Evolutionary conservation across 2,113 vertebrate species (phyloP).

Genomic region (Falcunculus frontatus): DNA sequence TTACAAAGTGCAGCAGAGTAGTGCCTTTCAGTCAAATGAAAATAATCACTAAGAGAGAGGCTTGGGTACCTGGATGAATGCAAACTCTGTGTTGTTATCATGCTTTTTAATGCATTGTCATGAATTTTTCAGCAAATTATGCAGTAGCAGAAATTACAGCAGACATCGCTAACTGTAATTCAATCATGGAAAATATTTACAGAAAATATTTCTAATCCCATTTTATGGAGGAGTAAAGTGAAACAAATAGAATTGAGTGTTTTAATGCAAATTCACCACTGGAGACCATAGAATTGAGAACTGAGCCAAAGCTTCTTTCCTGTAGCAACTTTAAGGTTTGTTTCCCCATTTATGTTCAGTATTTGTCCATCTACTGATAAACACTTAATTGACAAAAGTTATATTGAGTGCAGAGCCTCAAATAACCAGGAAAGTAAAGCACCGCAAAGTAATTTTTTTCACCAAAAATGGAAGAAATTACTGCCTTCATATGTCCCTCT

Average conservation of each 20-base stretch:
- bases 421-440: not conserved
- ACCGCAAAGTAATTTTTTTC: not conserved
- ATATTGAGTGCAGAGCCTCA: not conserved
- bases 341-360: not conserved
- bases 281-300: not conserved
- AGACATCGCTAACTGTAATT: not conserved
- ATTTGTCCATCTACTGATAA: not conserved
- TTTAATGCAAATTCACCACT: not conserved
- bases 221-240: not conserved
- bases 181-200: not conserved
- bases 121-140: not conserved
- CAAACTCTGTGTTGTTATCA: not conserved
- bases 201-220: not conserved
- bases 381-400: not conserved
- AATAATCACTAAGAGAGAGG: not conserved
- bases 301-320: not conserved
- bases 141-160: not conserved
- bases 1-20: not conserved
- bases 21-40: not conserved
- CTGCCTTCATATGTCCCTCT: not conserved
- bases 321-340: not conserved
- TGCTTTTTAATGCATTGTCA: not conserved
- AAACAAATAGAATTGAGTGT: not conserved
- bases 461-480: not conserved
- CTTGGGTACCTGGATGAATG: not conserved